Evolutionary conservation across 2,888 invertebrate genomes (phyloP).

Genomic region (Ormyrus pomaceus): DNA sequence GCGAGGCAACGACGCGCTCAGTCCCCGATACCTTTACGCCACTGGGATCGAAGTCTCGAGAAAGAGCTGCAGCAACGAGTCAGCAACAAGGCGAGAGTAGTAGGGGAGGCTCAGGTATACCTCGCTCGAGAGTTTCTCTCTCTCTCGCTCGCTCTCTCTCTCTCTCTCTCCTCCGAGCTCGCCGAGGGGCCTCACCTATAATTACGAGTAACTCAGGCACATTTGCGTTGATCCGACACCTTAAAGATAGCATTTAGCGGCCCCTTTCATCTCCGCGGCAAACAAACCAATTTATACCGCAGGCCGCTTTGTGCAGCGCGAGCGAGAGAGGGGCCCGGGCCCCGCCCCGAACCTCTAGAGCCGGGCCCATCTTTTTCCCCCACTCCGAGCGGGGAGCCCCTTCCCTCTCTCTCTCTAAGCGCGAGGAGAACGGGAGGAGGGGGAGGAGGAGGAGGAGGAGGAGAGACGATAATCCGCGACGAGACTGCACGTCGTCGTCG

Average conservation of each 20-base stretch:
- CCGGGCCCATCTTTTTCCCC: constrained; percentile 59
- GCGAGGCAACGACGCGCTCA: neutral
- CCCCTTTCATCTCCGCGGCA: constrained; percentile 76
- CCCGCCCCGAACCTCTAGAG: constrained; percentile 69
- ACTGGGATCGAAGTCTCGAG: constrained; percentile 31
- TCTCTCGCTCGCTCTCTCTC: neutral
- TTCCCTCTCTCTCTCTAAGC: neutral
- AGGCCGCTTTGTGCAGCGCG: constrained; percentile 70
- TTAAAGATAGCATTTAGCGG: constrained; percentile 76
- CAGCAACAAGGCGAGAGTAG: constrained; percentile 64
- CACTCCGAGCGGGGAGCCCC: neutral
- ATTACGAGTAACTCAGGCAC: constrained; percentile 76
- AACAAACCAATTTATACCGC: constrained; percentile 76
- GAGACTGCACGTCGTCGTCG: constrained; percentile 54
- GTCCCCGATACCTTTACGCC: constrained; percentile 44
- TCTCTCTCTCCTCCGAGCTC: constrained; percentile 41
- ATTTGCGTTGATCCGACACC: constrained; percentile 76
- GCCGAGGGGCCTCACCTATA: constrained; percentile 70
- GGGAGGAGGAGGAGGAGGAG: neutral
- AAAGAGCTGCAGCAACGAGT: constrained; percentile 38
- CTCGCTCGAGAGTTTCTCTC: neutral
- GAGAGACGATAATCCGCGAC: constrained; percentile 49
- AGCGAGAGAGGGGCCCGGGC: constrained; percentile 57
- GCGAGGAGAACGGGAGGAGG: neutral
- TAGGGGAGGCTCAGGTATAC: too few relatives aligned